Base-by-base conservation (phyloP, 2,888 invertebrate species). In the Syrphus vitripennis region DNA sequence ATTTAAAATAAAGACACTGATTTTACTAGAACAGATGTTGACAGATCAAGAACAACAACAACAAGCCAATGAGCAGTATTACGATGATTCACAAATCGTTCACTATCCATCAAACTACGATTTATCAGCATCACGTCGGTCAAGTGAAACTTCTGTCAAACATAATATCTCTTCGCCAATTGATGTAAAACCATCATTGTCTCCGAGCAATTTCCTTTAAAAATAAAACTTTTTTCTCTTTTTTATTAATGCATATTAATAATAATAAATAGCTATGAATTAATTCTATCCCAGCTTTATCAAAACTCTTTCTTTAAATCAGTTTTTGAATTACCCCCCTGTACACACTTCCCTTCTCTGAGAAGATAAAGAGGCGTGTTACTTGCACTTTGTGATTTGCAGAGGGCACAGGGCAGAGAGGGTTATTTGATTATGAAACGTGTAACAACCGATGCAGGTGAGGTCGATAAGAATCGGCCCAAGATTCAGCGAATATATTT, bases 321-420 rank as follows among this genome's bases (percentile, higher is more conserved):
- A n/a, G n/a, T n/a, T n/a, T n/a, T n/a, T n/a, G n/a, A n/a, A n/a
- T n/a, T n/a, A n/a, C n/a, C 6, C 40, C 5, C 34, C 37, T 7
- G n/a, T 14, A 3, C 55, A 4, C 29, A 12, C 45, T 9, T 12
- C 19, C 31, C 19, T 26, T 14, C 57, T 19, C 16, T 40, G 40
- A 63, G 75, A 83, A 63, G 75, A 65, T 71, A 31, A 37, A 65
- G 76, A 40, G 86, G 77, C 69, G 82, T 86, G 82, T 82, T 82
- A 82, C 69, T 72, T 81, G 77, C 77, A 82, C 86, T 84, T 84
- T 77, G 61, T n/a, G n/a, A n/a, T n/a, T n/a, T n/a, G n/a, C n/a
- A n/a, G n/a, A n/a, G n/a, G n/a, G n/a, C n/a, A n/a, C n/a, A n/a
- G n/a, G n/a, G n/a, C n/a, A n/a, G n/a, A n/a, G n/a, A n/a, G n/a